Evolutionary conservation across 2,888 invertebrate genomes (phyloP).

Genomic region (Autographa pulchrina): DNA sequence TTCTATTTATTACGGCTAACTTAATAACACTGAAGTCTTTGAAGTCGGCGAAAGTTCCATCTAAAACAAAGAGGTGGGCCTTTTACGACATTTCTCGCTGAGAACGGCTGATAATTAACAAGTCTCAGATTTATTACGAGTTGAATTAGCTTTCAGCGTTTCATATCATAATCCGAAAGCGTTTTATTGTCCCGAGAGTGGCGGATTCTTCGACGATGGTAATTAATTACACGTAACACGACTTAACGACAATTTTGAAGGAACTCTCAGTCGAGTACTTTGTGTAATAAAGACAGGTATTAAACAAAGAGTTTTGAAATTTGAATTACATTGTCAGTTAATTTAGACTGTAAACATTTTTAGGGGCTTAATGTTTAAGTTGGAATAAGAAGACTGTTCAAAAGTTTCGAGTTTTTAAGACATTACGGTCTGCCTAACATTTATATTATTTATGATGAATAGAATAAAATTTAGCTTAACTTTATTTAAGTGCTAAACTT

Average conservation of each 20-base stretch:
- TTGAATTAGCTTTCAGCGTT: conserved; percentile 85
- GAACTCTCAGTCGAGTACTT: conserved; percentile 69
- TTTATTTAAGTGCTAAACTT: neutral
- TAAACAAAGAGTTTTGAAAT: conserved; percentile 65
- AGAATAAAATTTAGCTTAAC: neutral
- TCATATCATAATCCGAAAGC: conserved; percentile 85
- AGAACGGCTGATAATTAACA: conserved; percentile 81
- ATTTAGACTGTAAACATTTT: conserved; percentile 47
- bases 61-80: conserved; percentile 75
- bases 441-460: neutral
- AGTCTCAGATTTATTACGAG: conserved; percentile 83
- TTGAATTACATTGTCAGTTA: conserved; percentile 63
- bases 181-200: conserved; percentile 78
- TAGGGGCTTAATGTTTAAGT: conserved; percentile 8
- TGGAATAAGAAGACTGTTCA: conserved; percentile 7
- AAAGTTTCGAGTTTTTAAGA: neutral
- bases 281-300: conserved; percentile 70
- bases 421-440: neutral
- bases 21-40: conserved; percentile 74
- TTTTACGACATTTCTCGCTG: conserved; percentile 72
- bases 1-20: conserved; percentile 70
- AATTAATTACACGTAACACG: conserved; percentile 82
- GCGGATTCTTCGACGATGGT: conserved; percentile 66
- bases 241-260: conserved; percentile 74
- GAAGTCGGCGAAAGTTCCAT: conserved; percentile 72